These are phyloP conservation scores for Agonopterix arenella DNA, from an alignment of 2,888 invertebrate species.

Conservation along the genomic window DNA sequence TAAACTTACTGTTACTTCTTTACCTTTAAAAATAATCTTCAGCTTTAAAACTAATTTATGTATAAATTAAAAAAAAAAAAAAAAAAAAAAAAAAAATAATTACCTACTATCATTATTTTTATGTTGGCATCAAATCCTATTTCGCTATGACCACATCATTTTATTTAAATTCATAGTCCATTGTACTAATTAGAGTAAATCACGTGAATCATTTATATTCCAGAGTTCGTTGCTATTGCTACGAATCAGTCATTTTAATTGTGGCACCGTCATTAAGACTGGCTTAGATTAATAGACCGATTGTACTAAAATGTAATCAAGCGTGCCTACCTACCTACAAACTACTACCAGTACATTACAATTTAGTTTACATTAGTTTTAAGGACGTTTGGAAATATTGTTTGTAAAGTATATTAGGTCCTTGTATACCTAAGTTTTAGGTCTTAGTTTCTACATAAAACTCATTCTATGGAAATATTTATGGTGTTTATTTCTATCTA, in stretches of 20 bases:
- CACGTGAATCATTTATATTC: slow-evolving; percentile 45
- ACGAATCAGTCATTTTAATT: slow-evolving; percentile 59
- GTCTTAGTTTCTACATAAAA: no score
- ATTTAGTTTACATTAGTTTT: slow-evolving; percentile 31
- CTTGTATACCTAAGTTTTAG: no score
- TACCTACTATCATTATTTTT: no score
- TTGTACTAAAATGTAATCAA: slow-evolving; percentile 19
- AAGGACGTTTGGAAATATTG: no score
- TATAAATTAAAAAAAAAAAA: no score
- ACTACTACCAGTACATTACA: background rate
- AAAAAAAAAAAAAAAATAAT: no score
- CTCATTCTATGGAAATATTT: no score
- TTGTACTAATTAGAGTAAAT: slow-evolving; percentile 45
- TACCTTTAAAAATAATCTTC: no score
- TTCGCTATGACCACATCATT: slow-evolving; percentile 49
- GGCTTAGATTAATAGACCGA: slow-evolving; percentile 42
- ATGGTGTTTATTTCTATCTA: no score
- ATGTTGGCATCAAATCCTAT: slow-evolving; percentile 25
- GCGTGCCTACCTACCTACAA: background rate
- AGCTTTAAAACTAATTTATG: no score
- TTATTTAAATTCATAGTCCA: slow-evolving; percentile 20
- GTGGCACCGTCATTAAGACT: slow-evolving; percentile 38
- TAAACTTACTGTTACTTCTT: no score
- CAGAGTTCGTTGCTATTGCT: slow-evolving; percentile 34
- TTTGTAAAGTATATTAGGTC: no score